phyloP scores from a whole-genome alignment of 2,888 invertebrate species.

The Mythimna albipuncta region DNA sequence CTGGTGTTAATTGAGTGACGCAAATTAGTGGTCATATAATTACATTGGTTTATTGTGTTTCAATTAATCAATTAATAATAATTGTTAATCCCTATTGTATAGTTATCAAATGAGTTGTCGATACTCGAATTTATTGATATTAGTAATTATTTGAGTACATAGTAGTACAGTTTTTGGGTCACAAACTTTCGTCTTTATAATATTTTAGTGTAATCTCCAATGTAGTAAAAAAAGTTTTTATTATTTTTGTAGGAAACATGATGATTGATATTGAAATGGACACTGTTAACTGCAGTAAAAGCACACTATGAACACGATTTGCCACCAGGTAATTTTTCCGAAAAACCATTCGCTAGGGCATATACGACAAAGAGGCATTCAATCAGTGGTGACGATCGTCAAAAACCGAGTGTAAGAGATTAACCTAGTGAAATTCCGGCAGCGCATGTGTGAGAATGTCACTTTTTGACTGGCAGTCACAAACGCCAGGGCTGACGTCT shows the following conservation, averaged over 20 bases:
- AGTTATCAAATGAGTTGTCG: constrained; percentile 4
- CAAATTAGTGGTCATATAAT: constrained; percentile 15
- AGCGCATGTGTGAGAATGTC: neutral
- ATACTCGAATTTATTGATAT: neutral
- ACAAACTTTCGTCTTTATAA: no score
- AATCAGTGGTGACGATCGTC: neutral
- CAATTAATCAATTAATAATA: constrained; percentile 21
- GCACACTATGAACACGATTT: neutral
- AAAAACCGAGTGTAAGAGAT: neutral
- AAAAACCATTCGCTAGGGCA: neutral
- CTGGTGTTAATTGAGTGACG: constrained; percentile 34
- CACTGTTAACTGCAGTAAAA: no score
- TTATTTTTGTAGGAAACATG: no score
- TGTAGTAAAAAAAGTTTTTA: no score
- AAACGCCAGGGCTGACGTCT: neutral
- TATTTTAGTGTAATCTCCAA: no score
- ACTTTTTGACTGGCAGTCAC: neutral
- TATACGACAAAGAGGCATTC: neutral
- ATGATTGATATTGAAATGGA: no score
- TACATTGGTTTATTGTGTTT: constrained; percentile 18
- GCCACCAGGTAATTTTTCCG: neutral
- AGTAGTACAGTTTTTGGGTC: no score
- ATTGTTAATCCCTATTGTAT: constrained; percentile 11
- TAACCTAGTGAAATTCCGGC: neutral
- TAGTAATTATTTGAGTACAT: neutral